These are phyloP conservation scores for Parochlus steinenii DNA, from an alignment of 2,888 invertebrate species.

Conservation along the genomic window DNA sequence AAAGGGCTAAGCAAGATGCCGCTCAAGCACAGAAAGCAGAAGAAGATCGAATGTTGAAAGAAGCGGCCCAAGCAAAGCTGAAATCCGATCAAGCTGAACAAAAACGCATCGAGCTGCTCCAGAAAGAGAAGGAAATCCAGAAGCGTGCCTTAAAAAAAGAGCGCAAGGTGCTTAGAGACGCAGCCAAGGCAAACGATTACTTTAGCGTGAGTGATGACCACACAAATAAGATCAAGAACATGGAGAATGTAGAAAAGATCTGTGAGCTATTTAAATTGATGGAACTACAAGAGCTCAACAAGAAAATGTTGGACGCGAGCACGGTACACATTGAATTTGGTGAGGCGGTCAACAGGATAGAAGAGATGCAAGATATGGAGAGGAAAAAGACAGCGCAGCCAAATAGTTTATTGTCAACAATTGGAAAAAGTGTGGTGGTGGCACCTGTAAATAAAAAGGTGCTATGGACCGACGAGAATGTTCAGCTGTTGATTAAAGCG, in stretches of 20 bases:
- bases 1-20: slow-evolving; percentile 73
- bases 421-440: slow-evolving; percentile 2
- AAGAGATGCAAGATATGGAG: slow-evolving; percentile 62
- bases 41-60: slow-evolving; percentile 57
- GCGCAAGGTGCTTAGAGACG: slow-evolving; percentile 59
- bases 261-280: slow-evolving; percentile 60
- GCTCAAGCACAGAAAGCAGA: slow-evolving; percentile 69
- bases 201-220: slow-evolving; percentile 49
- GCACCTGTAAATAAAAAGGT: slow-evolving; percentile 20
- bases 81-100: slow-evolving; percentile 66
- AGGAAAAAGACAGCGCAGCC: slow-evolving; percentile 27
- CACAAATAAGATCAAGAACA: slow-evolving; percentile 57
- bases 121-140: slow-evolving; percentile 69
- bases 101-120: slow-evolving; percentile 61
- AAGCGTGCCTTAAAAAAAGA: slow-evolving; percentile 81
- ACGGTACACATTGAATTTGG: slow-evolving; percentile 47
- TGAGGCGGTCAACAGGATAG: slow-evolving; percentile 49
- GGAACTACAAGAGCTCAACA: slow-evolving; percentile 63
- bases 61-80: slow-evolving; percentile 58
- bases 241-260: slow-evolving; percentile 84
- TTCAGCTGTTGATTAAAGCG: slow-evolving; percentile 85
- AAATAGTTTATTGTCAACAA: neutral
- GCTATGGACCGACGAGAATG: slow-evolving; percentile 68
- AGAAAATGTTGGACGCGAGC: slow-evolving; percentile 35
- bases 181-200: slow-evolving; percentile 68